A percentile compares a stretch with the other conserved stretches of the same genome.
Evolutionary conservation across 1,140 invertebrate genomes (phyloP).

Genomic region (Cydia amplana): DNA sequence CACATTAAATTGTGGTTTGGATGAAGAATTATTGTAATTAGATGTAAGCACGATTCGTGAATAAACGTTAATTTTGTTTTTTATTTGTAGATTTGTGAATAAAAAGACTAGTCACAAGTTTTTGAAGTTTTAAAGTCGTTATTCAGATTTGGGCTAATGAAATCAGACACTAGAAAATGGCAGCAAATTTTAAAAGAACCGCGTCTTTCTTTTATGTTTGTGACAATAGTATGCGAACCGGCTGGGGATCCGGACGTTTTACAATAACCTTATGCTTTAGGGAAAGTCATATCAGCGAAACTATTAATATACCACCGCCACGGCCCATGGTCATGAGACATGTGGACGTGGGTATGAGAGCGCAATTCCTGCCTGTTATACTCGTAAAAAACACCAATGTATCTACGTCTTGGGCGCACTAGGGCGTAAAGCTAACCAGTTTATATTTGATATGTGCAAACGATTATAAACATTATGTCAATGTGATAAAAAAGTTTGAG

Average conservation of each 20-base stretch:
- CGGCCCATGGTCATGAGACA: conserved; percentile 32
- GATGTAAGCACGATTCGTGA: too few relatives aligned
- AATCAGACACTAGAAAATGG: too few relatives aligned
- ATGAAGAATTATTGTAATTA: too few relatives aligned
- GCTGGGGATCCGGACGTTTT: not conserved
- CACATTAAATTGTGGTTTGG: too few relatives aligned
- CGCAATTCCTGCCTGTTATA: conserved; percentile 44
- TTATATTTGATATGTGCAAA: not conserved
- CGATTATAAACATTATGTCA: not conserved
- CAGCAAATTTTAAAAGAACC: too few relatives aligned
- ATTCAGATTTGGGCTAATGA: too few relatives aligned
- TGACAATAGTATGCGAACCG: not conserved
- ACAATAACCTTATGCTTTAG: not conserved
- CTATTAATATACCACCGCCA: conserved; percentile 17
- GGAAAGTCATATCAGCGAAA: not conserved
- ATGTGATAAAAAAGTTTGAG: not conserved
- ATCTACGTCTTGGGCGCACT: conserved; percentile 34
- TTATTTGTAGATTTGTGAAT: too few relatives aligned
- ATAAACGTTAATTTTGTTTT: too few relatives aligned
- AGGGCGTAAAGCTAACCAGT: conserved; percentile 33
- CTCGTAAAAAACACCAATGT: conserved; percentile 31
- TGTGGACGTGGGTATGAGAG: conserved; percentile 42
- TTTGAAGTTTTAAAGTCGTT: too few relatives aligned
- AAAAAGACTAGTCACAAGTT: too few relatives aligned
- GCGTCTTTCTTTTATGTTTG: too few relatives aligned